Conservation (phyloP, 2,113 vertebrate genomes). For the Orthonyx spaldingii region DNA sequence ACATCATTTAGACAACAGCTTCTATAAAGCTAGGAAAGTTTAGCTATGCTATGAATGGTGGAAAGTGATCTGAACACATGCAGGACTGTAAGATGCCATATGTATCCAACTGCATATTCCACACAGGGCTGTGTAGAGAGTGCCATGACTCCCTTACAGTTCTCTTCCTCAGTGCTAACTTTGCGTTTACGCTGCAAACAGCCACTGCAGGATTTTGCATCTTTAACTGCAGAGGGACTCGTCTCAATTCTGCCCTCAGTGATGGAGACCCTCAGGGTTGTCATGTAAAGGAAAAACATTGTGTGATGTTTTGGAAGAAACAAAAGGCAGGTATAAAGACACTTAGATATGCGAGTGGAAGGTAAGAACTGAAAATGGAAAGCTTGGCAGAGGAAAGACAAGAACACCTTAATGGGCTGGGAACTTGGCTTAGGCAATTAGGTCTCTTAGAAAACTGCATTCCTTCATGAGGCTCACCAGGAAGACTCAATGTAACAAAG, state of each 20-base stretch:
- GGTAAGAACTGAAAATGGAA: neutral
- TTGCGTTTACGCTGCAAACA: neutral
- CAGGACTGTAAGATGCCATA: neutral
- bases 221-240: neutral
- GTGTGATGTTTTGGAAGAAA: neutral
- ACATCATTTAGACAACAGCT: neutral
- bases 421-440: neutral
- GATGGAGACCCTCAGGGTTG: neutral
- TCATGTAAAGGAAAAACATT: neutral
- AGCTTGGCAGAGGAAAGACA: neutral
- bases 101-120: neutral
- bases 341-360: neutral
- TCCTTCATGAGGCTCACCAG: neutral
- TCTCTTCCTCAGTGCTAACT: neutral
- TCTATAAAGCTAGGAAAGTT: neutral
- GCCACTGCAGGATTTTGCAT: neutral
- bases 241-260: neutral
- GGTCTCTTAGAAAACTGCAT: neutral
- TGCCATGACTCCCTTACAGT: neutral
- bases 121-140: neutral
- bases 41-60: neutral
- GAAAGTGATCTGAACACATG: neutral
- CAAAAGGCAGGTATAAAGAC: neutral
- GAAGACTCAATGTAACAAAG: neutral
- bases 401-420: neutral